Evolutionary conservation across 2,797 vertebrate species (phyloP), one percentile per base, ranked within the genome.

Genomic region (Pipistrellus pipistrellus): DNA sequence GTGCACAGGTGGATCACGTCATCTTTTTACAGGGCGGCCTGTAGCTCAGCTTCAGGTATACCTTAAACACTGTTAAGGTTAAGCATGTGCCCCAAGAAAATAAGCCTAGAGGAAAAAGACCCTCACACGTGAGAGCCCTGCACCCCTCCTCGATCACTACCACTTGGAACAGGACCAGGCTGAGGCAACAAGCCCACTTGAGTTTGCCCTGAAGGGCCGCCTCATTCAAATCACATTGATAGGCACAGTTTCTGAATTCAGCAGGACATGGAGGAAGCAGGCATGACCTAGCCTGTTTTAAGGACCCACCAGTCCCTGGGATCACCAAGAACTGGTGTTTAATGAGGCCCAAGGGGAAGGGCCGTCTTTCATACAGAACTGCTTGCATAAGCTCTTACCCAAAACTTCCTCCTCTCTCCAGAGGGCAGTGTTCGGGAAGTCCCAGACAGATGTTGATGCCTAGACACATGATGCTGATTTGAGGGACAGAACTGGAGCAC

Each of bases 191-290:
- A 66, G 69, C 35, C 23, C 78, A 71, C 66, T 48, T 23, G 51
- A 55, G 53, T 71, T 77, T 89, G 90, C 85, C 73, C 51, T 55
- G 44, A 82, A 91, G 75, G 89, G 85, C 88, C 44, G 55, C 82
- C 86, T 87, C 2, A 0, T 87, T 78, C 91, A 72, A 32, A 81
- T 90, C 91, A 80, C 78, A 64, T 17, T 18, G 64, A 88, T 18
- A 94, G 94, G 87, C 81, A 91, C 94, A 46, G 93, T 82, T 95
- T 94, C 44, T 53, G 85, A 48, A 66, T 93, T 94, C 93, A 69
- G 93, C 90, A 94, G 95, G 94, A 90, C 76, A 46, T 2, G 46
- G 85, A 83, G 48, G 90, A 92, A 66, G 73, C 41, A 23, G 81
- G 85, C 9, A 1, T 78, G 88, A 57, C 84, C 76, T 41, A 62